A percentile compares a stretch with the other conserved stretches of the same genome.
Evolutionary conservation across 2,113 vertebrate genomes (phyloP).

Genomic region (Asarcornis scutulata): DNA sequence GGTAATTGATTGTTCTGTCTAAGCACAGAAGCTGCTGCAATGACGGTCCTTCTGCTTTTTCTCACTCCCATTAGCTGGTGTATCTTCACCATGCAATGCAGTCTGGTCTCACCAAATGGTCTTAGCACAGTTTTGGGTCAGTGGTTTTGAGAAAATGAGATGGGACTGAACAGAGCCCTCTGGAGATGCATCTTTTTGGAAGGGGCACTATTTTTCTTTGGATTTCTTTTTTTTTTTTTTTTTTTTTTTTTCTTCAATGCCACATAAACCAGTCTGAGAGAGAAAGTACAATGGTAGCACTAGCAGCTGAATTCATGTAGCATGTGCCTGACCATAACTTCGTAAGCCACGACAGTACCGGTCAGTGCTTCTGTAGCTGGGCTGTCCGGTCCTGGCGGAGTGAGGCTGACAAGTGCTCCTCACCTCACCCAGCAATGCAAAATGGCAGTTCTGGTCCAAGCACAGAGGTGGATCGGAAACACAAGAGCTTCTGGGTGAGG

Average conservation of each 20-base stretch:
- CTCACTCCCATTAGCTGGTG: not conserved
- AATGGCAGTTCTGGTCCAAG: not conserved
- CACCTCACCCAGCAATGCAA: not conserved
- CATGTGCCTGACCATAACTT: not conserved
- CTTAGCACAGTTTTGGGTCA: not conserved
- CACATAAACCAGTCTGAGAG: not conserved
- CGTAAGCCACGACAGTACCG: not conserved
- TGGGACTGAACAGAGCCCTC: not conserved
- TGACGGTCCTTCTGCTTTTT: not conserved
- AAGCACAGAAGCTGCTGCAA: not conserved
- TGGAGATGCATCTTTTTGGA: not conserved
- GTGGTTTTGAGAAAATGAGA: not conserved
- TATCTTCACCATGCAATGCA: not conserved
- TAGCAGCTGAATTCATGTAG: not conserved
- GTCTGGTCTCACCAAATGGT: not conserved
- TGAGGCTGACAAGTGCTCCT: rapidly evolving
- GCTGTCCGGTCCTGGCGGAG: not conserved
- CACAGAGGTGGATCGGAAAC: not conserved
- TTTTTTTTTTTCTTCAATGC: not conserved
- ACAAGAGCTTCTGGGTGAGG: conserved; percentile 10
- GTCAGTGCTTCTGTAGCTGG: rapidly evolving
- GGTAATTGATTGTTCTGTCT: not conserved
- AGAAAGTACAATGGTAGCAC: not conserved
- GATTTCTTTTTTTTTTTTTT: not conserved
- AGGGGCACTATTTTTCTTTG: not conserved